Conservation (phyloP, 2,888 invertebrate genomes). For the Lasius fuliginosus region DNA sequence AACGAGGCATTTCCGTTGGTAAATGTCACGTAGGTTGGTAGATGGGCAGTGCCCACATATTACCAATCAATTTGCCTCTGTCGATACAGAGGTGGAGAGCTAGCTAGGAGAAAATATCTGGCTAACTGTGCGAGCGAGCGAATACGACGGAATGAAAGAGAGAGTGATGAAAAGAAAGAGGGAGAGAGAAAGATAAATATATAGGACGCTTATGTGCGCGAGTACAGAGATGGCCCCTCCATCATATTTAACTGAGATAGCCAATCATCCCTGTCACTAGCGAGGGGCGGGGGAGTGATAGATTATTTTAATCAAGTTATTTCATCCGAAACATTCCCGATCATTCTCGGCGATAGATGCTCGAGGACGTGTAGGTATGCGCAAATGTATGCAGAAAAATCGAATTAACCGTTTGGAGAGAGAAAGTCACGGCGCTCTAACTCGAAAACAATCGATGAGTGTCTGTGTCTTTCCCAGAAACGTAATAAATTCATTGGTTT, state of each 20-base stretch:
- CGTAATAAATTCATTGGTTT: not conserved
- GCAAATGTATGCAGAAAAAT: conserved; percentile 69
- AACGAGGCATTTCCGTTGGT: conserved; percentile 77
- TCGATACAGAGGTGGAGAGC: conserved; percentile 71
- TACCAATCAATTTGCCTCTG: conserved; percentile 79
- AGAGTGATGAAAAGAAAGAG: conserved; percentile 33
- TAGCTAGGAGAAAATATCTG: conserved; percentile 54
- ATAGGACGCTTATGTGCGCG: conserved; percentile 53
- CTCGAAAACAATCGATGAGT: conserved; percentile 59
- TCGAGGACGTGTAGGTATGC: conserved; percentile 33
- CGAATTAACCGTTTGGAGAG: conserved; percentile 64
- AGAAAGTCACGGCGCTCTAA: conserved; percentile 55
- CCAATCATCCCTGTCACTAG: conserved; percentile 79
- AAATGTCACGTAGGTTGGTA: conserved; percentile 75
- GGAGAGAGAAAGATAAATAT: conserved; percentile 39
- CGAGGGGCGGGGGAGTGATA: conserved; percentile 70
- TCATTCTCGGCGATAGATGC: conserved; percentile 61
- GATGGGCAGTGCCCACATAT: conserved; percentile 75
- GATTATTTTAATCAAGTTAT: conserved; percentile 83
- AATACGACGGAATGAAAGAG: conserved; percentile 36
- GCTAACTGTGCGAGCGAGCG: conserved; percentile 44
- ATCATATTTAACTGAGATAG: conserved; percentile 81
- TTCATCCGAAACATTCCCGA: conserved; percentile 72
- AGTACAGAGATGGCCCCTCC: conserved; percentile 72
- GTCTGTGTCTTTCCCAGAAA: conserved; percentile 42